Evolutionary conservation across 2,888 invertebrate genomes (phyloP).

Genomic region (Eueremaeus valkanovi): DNA sequence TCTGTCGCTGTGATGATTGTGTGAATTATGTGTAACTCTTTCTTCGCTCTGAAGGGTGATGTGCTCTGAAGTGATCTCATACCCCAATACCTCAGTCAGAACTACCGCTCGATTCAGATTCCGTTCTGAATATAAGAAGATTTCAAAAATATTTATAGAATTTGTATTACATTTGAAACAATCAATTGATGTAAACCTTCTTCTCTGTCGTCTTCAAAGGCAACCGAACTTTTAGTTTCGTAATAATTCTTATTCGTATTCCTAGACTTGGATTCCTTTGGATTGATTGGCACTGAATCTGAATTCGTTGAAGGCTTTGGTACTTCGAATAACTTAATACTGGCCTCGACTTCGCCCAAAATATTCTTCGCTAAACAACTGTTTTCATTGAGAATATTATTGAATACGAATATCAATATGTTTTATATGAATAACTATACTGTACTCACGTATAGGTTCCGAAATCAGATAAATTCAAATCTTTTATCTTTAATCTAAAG

Average conservation of each 20-base stretch:
- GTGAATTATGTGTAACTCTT: constrained; percentile 14
- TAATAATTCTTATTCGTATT: constrained; percentile 3
- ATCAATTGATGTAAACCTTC: not conserved
- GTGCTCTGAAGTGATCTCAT: constrained; percentile 36
- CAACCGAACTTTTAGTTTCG: constrained; percentile 12
- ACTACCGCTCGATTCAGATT: constrained; percentile 20
- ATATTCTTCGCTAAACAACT: constrained; percentile 91
- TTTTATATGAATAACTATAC: constrained; percentile 74
- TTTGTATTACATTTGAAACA: not conserved
- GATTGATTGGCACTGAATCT: not conserved
- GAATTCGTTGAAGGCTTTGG: not conserved
- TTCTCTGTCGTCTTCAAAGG: constrained; percentile 23
- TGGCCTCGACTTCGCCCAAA: constrained; percentile 86
- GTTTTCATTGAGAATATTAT: constrained; percentile 60
- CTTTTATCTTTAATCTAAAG: constrained; percentile 26
- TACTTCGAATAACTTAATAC: constrained; percentile 73
- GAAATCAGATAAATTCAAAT: constrained; percentile 14
- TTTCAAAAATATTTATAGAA: not conserved
- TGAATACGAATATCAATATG: constrained; percentile 70
- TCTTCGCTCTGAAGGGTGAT: constrained; percentile 37
- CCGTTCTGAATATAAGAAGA: constrained; percentile 4
- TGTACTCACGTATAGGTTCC: constrained; percentile 24
- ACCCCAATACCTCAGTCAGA: constrained; percentile 17
- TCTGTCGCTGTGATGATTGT: not conserved
- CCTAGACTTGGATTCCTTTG: not conserved